Base-by-base conservation (phyloP, 2,888 invertebrate species). In the Aquatica leii region DNA sequence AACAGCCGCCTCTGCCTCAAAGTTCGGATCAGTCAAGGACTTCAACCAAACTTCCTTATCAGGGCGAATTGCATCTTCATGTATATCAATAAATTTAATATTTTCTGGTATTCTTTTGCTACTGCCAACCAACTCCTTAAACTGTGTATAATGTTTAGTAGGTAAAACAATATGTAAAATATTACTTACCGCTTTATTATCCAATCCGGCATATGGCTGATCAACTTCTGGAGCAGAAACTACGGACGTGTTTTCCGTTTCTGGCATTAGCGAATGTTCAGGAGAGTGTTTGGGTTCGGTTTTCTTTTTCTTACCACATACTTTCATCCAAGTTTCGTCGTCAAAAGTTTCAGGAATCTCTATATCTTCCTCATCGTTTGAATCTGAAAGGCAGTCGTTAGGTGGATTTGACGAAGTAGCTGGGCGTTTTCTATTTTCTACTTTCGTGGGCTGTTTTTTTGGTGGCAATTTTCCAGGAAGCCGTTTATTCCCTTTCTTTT, bases 31-130 rank as follows among this genome's bases (percentile, higher is more conserved):
- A 65, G 76, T 76, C 37, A 94, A 80, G 0, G 92, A 90, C 73
- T 93, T 94, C 75, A 95, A 81, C 91, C 93, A 93, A 76, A 93
- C 88, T 11, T 90, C 87, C n/a, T 90, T 88, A 66, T 93, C 91
- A 0, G 91, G 90, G 69, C 93, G 81, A 0, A 94, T 90, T 74
- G 94, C 91, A 69, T 90, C 88, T 49, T 93, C 92, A 67, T 90
- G 89, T 1, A 95, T 90, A 75, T 96, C 93, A 12, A 95, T 90
- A 57, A 96, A 86, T 74, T 93, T 88, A 52, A 90, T 87, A 55
- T 87, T 87, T 71, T 88, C 87, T 31, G 86, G 84, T 64, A 84
- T 85, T 72, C 90, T 88, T 1, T 86, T 87, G 24, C 85, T 84
- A 15, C 87, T 80, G 0, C 93, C 93, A 68, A 90, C 88, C 9